Percentiles rank a stretch among this genome's conserved stretches.
phyloP scores from a whole-genome alignment of 2,888 invertebrate species.

The Notodonta dromedarius region DNA sequence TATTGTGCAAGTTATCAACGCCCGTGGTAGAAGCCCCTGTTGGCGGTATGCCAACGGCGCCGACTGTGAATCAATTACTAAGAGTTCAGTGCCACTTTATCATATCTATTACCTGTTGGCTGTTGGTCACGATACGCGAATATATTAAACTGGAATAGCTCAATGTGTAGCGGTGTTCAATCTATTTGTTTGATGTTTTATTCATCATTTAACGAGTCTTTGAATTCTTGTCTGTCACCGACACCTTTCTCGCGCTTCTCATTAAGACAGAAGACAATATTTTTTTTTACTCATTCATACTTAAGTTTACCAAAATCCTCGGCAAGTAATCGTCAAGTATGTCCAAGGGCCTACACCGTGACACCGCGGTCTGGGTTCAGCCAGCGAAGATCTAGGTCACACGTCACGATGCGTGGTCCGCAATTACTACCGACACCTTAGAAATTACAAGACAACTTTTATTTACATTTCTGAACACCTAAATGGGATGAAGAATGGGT shows the following conservation, averaged over 20 bases:
- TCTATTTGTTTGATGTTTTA: conserved; percentile 9
- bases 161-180: conserved; percentile 12
- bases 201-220: background rate
- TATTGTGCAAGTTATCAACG: background rate
- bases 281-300: too few relatives aligned
- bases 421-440: background rate
- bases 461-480: background rate
- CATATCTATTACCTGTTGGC: conserved; percentile 49
- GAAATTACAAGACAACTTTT: background rate
- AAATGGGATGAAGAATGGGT: background rate
- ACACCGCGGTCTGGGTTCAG: background rate
- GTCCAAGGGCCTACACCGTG: background rate
- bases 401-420: background rate
- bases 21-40: conserved; percentile 24
- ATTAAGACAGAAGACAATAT: too few relatives aligned
- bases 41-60: conserved; percentile 51
- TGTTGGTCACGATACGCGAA: background rate
- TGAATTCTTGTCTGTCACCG: background rate
- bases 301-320: too few relatives aligned
- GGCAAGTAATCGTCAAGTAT: background rate
- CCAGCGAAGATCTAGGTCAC: background rate
- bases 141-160: background rate
- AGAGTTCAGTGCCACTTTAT: conserved; percentile 61
- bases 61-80: conserved; percentile 46
- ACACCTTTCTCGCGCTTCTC: too few relatives aligned